Evolutionary conservation across 2,888 invertebrate genomes (phyloP).

Genomic region (Gastrophysa polygoni): DNA sequence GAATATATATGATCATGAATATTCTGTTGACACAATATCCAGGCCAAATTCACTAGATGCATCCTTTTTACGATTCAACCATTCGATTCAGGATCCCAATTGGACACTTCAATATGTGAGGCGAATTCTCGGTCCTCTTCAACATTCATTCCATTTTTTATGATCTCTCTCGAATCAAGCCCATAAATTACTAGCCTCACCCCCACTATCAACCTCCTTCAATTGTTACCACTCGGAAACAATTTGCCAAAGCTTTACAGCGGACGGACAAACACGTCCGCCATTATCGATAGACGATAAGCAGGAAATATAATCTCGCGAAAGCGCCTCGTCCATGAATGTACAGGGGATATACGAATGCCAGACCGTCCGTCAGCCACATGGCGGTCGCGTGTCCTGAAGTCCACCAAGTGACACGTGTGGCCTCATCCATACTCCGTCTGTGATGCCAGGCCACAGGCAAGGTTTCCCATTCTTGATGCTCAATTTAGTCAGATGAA

Average conservation of each 20-base stretch:
- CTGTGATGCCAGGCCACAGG: slow-evolving; percentile 9
- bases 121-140: no score
- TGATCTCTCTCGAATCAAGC: no score
- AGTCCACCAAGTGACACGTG: slow-evolving; percentile 54
- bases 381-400: slow-evolving; percentile 56
- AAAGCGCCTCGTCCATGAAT: slow-evolving; percentile 17
- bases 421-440: slow-evolving; percentile 46
- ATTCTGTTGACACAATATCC: no score
- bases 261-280: slow-evolving; percentile 21
- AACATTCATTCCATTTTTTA: no score
- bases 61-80: no score
- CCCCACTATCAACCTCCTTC: no score
- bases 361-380: slow-evolving; percentile 43
- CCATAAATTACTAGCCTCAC: neutral
- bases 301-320: slow-evolving; percentile 31
- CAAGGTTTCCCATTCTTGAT: slow-evolving; percentile 39
- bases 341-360: slow-evolving; percentile 18
- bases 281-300: slow-evolving; percentile 3
- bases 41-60: no score
- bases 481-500: slow-evolving; percentile 21
- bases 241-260: slow-evolving; percentile 19
- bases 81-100: no score
- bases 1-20: no score
- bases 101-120: no score
- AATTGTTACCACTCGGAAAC: slow-evolving; percentile 6